Evolutionary conservation across 2,113 vertebrate species (phyloP), one percentile per base, ranked within the genome.

Genomic region (Glaucidium brasilianum): DNA sequence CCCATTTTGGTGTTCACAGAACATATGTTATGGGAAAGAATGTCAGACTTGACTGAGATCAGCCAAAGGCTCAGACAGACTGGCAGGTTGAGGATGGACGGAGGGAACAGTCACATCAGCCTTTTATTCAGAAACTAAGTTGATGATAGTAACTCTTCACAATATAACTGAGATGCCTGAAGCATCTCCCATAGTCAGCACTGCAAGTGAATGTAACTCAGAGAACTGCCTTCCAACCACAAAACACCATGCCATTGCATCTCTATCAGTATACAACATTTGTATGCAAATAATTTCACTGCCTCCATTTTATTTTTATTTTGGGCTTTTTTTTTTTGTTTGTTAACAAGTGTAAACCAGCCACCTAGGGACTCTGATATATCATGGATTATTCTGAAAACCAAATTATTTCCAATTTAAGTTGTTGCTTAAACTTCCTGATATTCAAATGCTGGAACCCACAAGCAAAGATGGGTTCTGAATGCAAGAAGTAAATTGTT

Each of bases 221-320:
- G 43, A 22, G 76, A 82, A 32, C 35, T 85, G 86, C 6, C 34
- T 95, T 77, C 41, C 72, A 74, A 8, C 47, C 4, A 3, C 64
- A 64, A 11, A 53, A 17, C 11, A 15, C 15, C 20, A 29, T 0
- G 0, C 15, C 47, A 29, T 34, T 67, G 8, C 14, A 0, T 32
- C 20, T 26, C 20, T 84, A 35, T 78, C n/a, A 9, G 18, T 26
- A 26, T 7, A 22, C 13, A 85, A 34, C 11, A 67, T 71, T 52
- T 68, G 21, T 39, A 50, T 29, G 16, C 47, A 75, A 55, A 45
- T 58, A 58, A 37, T 13, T 50, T 73, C 2, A 43, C 27, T 91
- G 6, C 4, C 27, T 71, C 27, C 4, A 13, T 67, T 80, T 86
- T 39, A 45, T 23, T 45, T 73, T 49, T 52, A 16, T 8, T 92